Percentiles rank a stretch among this genome's conserved stretches.
Conservation (phyloP, 2,797 vertebrate genomes). For the Phrynocephalus guinanensis region DNA sequence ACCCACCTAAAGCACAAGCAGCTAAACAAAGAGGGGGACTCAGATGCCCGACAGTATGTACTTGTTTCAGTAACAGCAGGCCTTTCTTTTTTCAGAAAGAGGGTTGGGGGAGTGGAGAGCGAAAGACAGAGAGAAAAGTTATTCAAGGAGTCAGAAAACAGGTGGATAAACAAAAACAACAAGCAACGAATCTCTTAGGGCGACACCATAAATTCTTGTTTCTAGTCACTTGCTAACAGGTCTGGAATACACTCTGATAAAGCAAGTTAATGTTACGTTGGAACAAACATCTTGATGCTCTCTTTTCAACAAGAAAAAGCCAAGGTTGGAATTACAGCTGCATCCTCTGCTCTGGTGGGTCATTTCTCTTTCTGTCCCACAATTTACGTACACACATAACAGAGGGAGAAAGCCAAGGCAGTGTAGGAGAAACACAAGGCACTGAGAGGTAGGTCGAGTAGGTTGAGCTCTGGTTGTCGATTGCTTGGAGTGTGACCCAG, state of each 20-base stretch:
- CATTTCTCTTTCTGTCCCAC: no score
- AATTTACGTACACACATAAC: not conserved
- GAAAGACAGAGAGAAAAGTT: conserved; percentile 19
- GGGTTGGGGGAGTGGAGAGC: not conserved
- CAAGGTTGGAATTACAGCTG: not conserved
- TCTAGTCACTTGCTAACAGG: conserved; percentile 41
- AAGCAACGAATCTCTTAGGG: conserved; percentile 52
- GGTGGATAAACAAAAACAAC: conserved; percentile 75
- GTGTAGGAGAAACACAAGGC: not conserved
- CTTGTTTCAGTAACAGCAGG: conserved; percentile 78
- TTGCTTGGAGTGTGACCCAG: not conserved
- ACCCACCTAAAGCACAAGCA: conserved; percentile 75
- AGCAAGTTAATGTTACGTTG: not conserved
- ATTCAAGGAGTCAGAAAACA: conserved; percentile 76
- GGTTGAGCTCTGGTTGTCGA: not conserved
- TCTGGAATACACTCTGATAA: not conserved
- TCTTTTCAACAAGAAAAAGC: not conserved
- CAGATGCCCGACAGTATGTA: conserved; percentile 74
- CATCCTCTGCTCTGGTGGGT: not conserved
- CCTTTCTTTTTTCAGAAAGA: conserved; percentile 24
- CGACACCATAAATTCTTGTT: conserved; percentile 19
- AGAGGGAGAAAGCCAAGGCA: not conserved
- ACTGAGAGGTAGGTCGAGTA: not conserved
- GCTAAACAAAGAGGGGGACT: conserved; percentile 74
- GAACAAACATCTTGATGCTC: not conserved